phyloP scores from a whole-genome alignment of 2,113 vertebrate genomes.

The Gymnogyps californianus region DNA sequence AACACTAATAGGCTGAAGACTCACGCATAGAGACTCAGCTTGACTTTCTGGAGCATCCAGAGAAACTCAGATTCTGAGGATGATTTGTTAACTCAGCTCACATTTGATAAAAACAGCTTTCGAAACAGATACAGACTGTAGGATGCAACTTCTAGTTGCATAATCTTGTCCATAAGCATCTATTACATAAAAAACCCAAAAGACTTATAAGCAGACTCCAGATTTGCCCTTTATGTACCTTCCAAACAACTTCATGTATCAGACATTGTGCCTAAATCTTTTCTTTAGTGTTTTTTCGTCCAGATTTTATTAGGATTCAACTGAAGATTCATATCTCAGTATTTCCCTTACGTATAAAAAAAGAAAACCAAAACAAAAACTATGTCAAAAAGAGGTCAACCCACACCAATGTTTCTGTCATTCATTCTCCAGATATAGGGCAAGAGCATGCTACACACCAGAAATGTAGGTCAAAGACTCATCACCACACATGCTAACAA shows the following conservation, averaged over 20 bases:
- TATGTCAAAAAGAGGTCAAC: not conserved
- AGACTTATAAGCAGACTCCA: not conserved
- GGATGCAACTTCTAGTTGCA: not conserved
- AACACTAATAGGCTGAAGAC: not conserved
- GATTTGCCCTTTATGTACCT: not conserved
- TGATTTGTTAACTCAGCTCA: not conserved
- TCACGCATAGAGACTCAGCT: not conserved
- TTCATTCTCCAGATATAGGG: not conserved
- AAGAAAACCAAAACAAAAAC: not conserved
- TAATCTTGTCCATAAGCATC: not conserved
- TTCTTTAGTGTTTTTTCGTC: not conserved
- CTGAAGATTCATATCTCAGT: not conserved
- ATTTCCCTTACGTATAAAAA: not conserved
- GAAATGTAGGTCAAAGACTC: slow-evolving; percentile 50
- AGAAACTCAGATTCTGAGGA: not conserved
- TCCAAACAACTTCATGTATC: not conserved
- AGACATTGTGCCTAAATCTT: not conserved
- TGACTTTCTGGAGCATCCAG: not conserved
- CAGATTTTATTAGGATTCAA: not conserved
- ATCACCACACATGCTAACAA: not conserved
- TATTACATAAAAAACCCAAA: not conserved
- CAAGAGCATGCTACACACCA: not conserved
- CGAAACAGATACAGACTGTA: not conserved
- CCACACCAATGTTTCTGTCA: not conserved
- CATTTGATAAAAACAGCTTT: not conserved